These are phyloP conservation scores for Griposia aprilina DNA, from an alignment of 2,888 invertebrate species.

Conservation along the genomic window DNA sequence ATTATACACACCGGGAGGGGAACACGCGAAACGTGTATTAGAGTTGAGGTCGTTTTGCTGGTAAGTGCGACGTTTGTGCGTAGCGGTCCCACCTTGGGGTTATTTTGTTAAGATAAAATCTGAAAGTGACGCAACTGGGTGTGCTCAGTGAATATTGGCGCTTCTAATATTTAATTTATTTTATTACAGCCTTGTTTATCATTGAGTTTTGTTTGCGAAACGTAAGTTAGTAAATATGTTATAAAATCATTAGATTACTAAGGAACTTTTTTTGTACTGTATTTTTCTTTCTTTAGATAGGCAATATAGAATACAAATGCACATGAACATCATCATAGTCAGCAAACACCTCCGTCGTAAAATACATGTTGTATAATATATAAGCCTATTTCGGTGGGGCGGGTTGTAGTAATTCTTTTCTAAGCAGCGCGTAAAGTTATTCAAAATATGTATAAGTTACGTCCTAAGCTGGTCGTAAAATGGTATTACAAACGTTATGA, in stretches of 20 bases:
- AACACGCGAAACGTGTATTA: constrained; percentile 81
- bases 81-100: constrained; percentile 69
- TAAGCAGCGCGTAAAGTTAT: constrained; percentile 86
- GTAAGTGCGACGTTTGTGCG: constrained; percentile 72
- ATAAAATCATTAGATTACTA: neutral
- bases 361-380: constrained; percentile 56
- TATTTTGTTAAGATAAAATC: constrained; percentile 72
- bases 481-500: constrained; percentile 88
- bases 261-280: neutral
- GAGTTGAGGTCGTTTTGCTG: constrained; percentile 73
- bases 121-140: constrained; percentile 61
- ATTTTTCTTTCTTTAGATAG: neutral
- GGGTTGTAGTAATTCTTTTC: constrained; percentile 83
- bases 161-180: constrained; percentile 55
- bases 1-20: constrained; percentile 72
- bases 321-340: constrained; percentile 35
- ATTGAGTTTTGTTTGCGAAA: constrained; percentile 23
- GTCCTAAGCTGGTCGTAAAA: constrained; percentile 88
- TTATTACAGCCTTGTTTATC: constrained; percentile 23
- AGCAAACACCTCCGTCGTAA: constrained; percentile 60
- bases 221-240: neutral
- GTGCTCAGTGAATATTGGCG: constrained; percentile 57
- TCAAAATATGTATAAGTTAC: constrained; percentile 89
- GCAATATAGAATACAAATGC: constrained; percentile 11
- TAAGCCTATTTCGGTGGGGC: constrained; percentile 78